Percentiles rank a stretch among this genome's conserved stretches.
phyloP scores from a whole-genome alignment of 53 echinoderm and acorn worm genomes.

The Stichopus horrens region DNA sequence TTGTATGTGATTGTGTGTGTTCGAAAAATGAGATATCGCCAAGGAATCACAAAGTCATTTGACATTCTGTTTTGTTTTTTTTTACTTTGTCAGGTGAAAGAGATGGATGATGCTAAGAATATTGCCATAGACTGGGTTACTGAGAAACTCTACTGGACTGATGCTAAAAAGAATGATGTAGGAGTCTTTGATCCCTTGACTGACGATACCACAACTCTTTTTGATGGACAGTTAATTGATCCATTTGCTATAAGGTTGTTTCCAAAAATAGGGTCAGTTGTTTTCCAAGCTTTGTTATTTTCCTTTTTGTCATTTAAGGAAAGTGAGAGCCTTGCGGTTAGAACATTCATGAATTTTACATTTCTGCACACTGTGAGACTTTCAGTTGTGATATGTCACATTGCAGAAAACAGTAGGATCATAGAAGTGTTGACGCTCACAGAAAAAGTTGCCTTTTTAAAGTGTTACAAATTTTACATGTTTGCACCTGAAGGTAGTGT shows the following conservation, averaged over 20 bases:
- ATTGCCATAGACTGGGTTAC: conserved; percentile 82
- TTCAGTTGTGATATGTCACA: too few species aligned
- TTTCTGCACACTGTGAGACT: too few species aligned
- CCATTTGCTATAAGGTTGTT: conserved; percentile 72
- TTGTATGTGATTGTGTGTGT: too few species aligned
- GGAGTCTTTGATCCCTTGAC: conserved; percentile 59
- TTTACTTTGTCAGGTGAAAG: conserved; percentile 44
- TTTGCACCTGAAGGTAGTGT: too few species aligned
- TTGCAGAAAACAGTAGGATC: too few species aligned
- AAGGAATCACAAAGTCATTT: too few species aligned
- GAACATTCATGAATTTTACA: too few species aligned
- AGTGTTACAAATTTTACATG: too few species aligned
- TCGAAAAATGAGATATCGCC: too few species aligned
- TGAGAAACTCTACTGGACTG: conserved; percentile 76
- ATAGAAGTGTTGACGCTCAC: too few species aligned
- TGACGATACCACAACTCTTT: conserved; percentile 41
- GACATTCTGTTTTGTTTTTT: background rate
- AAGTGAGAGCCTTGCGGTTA: too few species aligned
- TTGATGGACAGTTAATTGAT: conserved; percentile 15
- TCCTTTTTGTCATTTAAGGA: background rate
- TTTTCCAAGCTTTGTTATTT: background rate
- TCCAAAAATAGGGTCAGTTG: conserved; percentile 71
- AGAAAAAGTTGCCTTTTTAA: too few species aligned
- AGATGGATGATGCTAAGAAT: conserved; percentile 53
- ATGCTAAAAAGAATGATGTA: conserved; percentile 49